These are phyloP conservation scores for Lysandra bellargus DNA, from an alignment of 2,888 invertebrate genomes.

Conservation along the genomic window DNA sequence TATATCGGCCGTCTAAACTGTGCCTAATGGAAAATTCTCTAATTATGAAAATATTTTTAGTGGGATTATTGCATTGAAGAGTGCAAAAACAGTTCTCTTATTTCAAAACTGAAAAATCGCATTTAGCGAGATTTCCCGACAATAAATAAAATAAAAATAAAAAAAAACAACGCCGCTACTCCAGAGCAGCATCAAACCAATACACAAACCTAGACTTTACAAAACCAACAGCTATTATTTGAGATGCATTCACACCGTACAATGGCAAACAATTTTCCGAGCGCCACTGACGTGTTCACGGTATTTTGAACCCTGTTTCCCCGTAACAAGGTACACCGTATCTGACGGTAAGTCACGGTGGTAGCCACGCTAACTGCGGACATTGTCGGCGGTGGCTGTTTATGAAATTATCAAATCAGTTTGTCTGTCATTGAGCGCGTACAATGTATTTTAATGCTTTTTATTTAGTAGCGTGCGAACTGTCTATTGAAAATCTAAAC, in stretches of 20 bases:
- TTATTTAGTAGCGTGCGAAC: not conserved
- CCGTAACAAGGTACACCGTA: too few species aligned
- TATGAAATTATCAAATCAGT: conserved; percentile 41
- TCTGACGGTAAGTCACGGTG: conserved; percentile 4
- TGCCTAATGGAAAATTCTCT: too few species aligned
- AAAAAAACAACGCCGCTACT: too few species aligned
- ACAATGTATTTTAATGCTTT: conserved; percentile 7
- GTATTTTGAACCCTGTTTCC: too few species aligned
- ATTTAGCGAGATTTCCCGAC: too few species aligned
- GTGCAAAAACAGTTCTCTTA: too few species aligned
- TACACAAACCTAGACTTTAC: not conserved
- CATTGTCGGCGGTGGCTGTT: conserved; percentile 25
- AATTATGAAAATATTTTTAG: too few species aligned
- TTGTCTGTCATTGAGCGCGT: conserved; percentile 40
- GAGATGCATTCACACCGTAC: not conserved
- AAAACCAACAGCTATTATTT: not conserved
- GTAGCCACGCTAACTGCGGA: not conserved
- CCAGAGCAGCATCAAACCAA: not conserved
- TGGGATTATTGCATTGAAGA: too few species aligned
- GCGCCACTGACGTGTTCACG: not conserved
- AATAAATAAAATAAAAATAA: too few species aligned
- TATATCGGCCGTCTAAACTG: too few species aligned
- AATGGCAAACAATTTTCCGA: not conserved
- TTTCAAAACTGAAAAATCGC: too few species aligned
- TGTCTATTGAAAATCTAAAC: not conserved